Base-by-base conservation (phyloP, 2,888 invertebrate genomes). In the Pyrochroa serraticornis region DNA sequence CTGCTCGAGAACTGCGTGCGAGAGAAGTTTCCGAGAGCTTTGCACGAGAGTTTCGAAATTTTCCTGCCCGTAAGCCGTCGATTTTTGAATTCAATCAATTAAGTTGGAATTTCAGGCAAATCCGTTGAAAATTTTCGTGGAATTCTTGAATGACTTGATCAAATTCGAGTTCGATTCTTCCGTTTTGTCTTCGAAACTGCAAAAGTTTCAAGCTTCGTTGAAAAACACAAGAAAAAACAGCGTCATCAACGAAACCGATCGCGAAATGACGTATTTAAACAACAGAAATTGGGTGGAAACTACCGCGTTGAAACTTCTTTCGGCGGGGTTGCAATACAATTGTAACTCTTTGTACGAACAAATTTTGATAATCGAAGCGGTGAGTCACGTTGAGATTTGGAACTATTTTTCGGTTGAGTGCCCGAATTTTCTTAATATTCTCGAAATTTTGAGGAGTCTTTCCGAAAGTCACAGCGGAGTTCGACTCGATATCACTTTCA, bases 31-130 rank as follows among this genome's bases (percentile, higher is more conserved):
- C 78, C 86, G 5, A 80, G 81, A 35, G 87, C 87, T 0, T 72
- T 92, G 14, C 81, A 83, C 43, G 84, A 87, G 67, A 87, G 90
- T 58, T 85, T 89, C 71, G 77, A 83, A 41, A 85, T 91, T 66
- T 92, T 92, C 75, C 84, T 89, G 77, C 85, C 87, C 65, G 87
- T 88, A 77, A 79, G 81, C 74, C 6, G 54, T 22, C 32, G 39
- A 13, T 45, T 9, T 8, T 10, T 8, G 34, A 33, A 38, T 1
- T 7, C 8, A 39, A 42, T 30, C 37, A 14, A 12, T 31, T 54
- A 33, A 31, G 32, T 42, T 7, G 8, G 22, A 34, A 9, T 82
- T 79, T 39, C 70, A 91, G 90, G 84, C 88, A 13, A 87, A 85
- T 74, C 85, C 88, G 0, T 76, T 91, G 7, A 81, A 63, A 45